phyloP scores from a whole-genome alignment of 2,888 invertebrate species.

The Tetragnatha montana region DNA sequence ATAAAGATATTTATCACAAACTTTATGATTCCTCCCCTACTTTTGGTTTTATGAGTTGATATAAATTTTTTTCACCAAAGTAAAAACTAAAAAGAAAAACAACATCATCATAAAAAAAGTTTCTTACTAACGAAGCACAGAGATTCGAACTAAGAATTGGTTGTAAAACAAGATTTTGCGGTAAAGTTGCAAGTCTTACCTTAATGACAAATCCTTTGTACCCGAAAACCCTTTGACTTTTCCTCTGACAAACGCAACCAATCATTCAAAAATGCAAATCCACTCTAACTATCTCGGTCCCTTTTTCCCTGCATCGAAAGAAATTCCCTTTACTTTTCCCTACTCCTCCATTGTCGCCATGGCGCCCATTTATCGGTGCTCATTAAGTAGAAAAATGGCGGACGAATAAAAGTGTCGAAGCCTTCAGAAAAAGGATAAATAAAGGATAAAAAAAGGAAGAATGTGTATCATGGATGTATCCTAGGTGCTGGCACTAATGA shows the following conservation, averaged over 20 bases:
- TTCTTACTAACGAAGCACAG: no score
- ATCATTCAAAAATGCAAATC: not conserved
- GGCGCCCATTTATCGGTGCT: constrained; percentile 27
- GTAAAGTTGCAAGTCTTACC: not conserved
- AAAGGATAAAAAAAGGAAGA: not conserved
- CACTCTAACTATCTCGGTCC: not conserved
- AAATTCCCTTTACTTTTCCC: not conserved
- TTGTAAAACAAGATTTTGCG: not conserved
- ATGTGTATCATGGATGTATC: not conserved
- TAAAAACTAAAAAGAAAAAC: no score
- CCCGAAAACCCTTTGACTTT: not conserved
- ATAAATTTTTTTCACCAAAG: no score
- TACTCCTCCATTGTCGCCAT: not conserved
- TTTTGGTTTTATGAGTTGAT: no score
- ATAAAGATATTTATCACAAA: no score
- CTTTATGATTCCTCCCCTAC: no score
- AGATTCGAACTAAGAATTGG: no score
- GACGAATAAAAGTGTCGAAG: not conserved
- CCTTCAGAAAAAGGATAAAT: not conserved
- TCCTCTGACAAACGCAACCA: not conserved
- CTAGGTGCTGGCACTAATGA: constrained; percentile 10
- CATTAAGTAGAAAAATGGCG: constrained; percentile 16
- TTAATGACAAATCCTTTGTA: not conserved
- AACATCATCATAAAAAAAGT: no score
- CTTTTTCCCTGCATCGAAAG: not conserved